Evolutionary conservation across 2,113 vertebrate genomes (phyloP), one percentile per base, ranked within the genome.

Genomic region (Cariama cristata): DNA sequence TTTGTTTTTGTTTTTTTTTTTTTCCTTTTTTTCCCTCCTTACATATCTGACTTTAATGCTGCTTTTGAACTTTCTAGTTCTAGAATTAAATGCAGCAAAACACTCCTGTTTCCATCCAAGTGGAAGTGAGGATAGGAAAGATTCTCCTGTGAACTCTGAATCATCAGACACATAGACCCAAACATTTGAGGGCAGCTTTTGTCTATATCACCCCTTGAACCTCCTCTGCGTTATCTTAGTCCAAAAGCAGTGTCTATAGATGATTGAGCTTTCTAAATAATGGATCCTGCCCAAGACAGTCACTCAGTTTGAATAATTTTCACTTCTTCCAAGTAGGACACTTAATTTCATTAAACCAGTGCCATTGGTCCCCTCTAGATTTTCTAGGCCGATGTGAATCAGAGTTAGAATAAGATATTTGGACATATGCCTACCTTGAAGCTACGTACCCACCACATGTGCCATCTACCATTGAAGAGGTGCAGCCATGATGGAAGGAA

Each of bases 1-100:
- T 68, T 77, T 1, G 38, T 38, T 38, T 38, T 38, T 38, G 7
- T 38, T 38, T 38, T 0, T 14, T 24, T 28, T 16, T 38, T 11
- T 9, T 1, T 4, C 5, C 8, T 1, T 5, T 17, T 47, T 35
- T 15, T 2, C 1, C 11, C 28, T 3, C 2, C 38, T 53, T n/a
- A 16, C 33, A 12, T 77, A 8, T 23, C 14, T 87, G 56, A 55
- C 21, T 68, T 96, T 16, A 32, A 9, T 49, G 33, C 2, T 53
- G 26, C 11, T 40, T 94, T 86, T 69, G 21, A 69, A 58, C 21
- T 60, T 59, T 17, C 11, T 53, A 5, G 2, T 69, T 64, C 67
- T 86, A 60, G 50, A 76, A 30, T n/a, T 33, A 49, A 79, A 44
- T 0, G 2, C 33, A 79, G 33, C 55, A 69, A 76, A 80, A 22